A percentile compares a stretch with the other conserved stretches of the same genome.
Conservation (phyloP, 2,888 invertebrate genomes). For the Trichacis sp. region DNA sequence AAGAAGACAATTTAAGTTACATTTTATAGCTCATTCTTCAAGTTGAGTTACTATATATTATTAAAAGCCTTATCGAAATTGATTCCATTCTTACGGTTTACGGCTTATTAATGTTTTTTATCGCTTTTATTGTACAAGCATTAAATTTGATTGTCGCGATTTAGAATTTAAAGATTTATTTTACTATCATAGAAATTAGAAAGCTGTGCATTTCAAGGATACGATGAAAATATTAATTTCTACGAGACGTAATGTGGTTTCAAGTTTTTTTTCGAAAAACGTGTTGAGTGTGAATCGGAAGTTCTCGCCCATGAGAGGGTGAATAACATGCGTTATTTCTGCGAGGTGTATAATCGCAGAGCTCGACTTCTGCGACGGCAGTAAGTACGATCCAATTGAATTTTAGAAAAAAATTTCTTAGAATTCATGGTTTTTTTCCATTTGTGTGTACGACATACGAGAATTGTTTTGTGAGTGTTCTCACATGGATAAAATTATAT, state of each 20-base stretch:
- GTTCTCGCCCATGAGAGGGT: slow-evolving; percentile 58
- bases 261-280: slow-evolving; percentile 27
- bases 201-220: slow-evolving; percentile 16
- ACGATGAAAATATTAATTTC: slow-evolving; percentile 20
- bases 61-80: too few species aligned
- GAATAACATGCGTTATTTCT: slow-evolving; percentile 49
- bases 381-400: slow-evolving; percentile 35
- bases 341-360: slow-evolving; percentile 42
- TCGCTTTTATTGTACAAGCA: too few species aligned
- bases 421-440: too few species aligned
- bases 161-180: too few species aligned
- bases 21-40: slow-evolving; percentile 13
- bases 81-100: neutral
- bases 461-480: too few species aligned
- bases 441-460: too few species aligned
- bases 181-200: slow-evolving; percentile 31
- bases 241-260: slow-evolving; percentile 42
- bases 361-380: slow-evolving; percentile 42
- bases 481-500: too few species aligned
- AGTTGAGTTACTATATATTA: neutral
- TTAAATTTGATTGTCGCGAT: too few species aligned
- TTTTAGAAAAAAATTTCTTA: too few species aligned
- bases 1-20: slow-evolving; percentile 17
- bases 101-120: neutral
- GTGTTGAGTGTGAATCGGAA: slow-evolving; percentile 34